Percentiles rank a stretch among this genome's conserved stretches.
phyloP scores from a whole-genome alignment of 2,113 vertebrate genomes.

The Brachyhypopomus occidentalis region DNA sequence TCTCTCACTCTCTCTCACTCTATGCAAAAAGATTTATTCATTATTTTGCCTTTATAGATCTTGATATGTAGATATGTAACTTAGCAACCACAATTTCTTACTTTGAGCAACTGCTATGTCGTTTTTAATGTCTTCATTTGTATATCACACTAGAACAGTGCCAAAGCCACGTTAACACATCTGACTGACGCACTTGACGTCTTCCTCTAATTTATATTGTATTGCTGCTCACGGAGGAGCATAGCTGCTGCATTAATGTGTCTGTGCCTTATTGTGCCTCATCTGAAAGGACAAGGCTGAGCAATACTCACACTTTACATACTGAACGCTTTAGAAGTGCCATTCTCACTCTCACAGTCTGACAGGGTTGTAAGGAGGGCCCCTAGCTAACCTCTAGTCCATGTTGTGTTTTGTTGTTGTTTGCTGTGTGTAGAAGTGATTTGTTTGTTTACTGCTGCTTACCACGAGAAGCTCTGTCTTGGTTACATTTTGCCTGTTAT shows the following conservation, averaged over 20 bases:
- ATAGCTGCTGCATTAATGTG: conserved; percentile 45
- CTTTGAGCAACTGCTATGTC: conserved; percentile 28
- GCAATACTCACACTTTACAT: conserved; percentile 17
- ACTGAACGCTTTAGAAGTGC: not conserved
- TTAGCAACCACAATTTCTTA: conserved; percentile 7
- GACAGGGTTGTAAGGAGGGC: conserved; percentile 24
- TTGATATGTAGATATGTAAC: conserved; percentile 20
- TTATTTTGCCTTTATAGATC: conserved; percentile 19
- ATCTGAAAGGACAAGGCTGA: conserved; percentile 14
- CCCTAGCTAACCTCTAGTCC: conserved; percentile 45
- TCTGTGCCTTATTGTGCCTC: conserved; percentile 41
- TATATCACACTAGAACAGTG: conserved; percentile 13
- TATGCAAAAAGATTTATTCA: conserved; percentile 26
- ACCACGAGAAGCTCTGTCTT: conserved; percentile 56
- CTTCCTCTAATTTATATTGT: conserved; percentile 34
- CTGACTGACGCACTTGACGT: conserved; percentile 21
- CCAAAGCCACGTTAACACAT: conserved; percentile 21
- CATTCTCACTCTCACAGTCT: not conserved
- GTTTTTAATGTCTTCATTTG: not conserved
- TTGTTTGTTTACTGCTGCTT: conserved; percentile 59
- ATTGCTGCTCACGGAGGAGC: conserved; percentile 54
- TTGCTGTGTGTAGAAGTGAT: conserved; percentile 48
- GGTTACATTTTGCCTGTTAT: conserved; percentile 51
- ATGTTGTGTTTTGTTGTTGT: conserved; percentile 36
- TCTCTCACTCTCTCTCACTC: not conserved